Conservation (phyloP, 2,797 vertebrate species). For the Champsocephalus esox region DNA sequence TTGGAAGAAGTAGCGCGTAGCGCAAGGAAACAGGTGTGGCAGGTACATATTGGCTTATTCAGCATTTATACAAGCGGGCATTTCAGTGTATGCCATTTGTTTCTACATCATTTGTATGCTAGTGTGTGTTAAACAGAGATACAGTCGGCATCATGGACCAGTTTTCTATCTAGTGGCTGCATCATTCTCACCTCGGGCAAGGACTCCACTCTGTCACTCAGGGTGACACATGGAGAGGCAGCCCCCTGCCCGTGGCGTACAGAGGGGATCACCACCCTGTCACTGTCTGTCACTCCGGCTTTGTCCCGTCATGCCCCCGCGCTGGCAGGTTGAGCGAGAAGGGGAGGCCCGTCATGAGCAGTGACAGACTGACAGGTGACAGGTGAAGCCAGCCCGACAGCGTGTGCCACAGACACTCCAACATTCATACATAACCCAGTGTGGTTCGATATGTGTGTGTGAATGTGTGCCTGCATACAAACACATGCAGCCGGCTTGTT, state of each 20-base stretch:
- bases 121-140: slow-evolving; percentile 33
- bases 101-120: slow-evolving; percentile 35
- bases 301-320: slow-evolving; percentile 68
- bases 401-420: slow-evolving; percentile 38
- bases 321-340: slow-evolving; percentile 54
- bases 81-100: slow-evolving; percentile 2
- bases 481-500: slow-evolving; percentile 37
- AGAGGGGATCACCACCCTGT: slow-evolving; percentile 68
- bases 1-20: neutral
- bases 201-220: slow-evolving; percentile 77
- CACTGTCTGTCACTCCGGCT: slow-evolving; percentile 75
- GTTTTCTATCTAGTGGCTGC: slow-evolving; percentile 48
- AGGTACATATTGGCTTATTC: neutral
- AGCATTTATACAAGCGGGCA: too few relatives aligned
- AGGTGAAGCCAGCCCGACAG: slow-evolving; percentile 68
- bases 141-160: slow-evolving; percentile 11
- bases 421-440: slow-evolving; percentile 37
- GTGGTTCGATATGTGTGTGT: slow-evolving; percentile 27
- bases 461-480: slow-evolving; percentile 28
- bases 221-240: slow-evolving; percentile 68
- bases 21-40: neutral
- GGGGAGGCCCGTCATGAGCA: slow-evolving; percentile 13
- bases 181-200: slow-evolving; percentile 59
- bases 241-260: slow-evolving; percentile 54
- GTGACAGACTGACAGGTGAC: slow-evolving; percentile 80